Conservation (phyloP, 2,797 vertebrate genomes). For the Chlorospingus semifuscus region DNA sequence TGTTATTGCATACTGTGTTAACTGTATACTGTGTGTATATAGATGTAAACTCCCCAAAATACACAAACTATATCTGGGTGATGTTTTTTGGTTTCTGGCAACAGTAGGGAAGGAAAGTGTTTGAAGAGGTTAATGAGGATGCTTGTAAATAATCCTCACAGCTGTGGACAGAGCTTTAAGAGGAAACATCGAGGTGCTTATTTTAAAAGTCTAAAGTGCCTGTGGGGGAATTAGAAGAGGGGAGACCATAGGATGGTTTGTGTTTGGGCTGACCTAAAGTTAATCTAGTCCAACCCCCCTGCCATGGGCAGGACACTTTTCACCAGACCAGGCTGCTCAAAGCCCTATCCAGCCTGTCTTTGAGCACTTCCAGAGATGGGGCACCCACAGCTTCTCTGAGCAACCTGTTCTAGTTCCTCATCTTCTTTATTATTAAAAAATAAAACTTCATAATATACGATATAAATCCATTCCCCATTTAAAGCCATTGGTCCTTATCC, state of each 20-base stretch:
- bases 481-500: neutral
- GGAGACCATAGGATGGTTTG: neutral
- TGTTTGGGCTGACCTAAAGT: neutral
- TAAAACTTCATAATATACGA: neutral
- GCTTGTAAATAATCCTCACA: neutral
- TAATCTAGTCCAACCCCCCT: neutral
- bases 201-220: neutral
- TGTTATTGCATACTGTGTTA: neutral
- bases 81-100: neutral
- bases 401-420: neutral
- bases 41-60: accelerated
- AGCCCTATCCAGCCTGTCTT: accelerated
- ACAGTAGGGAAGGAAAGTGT: neutral
- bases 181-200: neutral
- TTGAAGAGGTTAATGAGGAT: neutral
- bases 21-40: neutral
- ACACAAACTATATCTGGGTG: neutral
- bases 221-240: neutral
- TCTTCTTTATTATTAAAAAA: neutral
- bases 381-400: neutral
- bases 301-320: neutral
- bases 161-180: neutral
- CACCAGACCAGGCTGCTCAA: neutral
- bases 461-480: neutral
- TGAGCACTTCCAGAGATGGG: neutral